Percentiles rank a stretch among this genome's conserved stretches.
These are phyloP conservation scores for Aradophagus sp. DNA, from an alignment of 1,140 invertebrate genomes.

Conservation along the genomic window DNA sequence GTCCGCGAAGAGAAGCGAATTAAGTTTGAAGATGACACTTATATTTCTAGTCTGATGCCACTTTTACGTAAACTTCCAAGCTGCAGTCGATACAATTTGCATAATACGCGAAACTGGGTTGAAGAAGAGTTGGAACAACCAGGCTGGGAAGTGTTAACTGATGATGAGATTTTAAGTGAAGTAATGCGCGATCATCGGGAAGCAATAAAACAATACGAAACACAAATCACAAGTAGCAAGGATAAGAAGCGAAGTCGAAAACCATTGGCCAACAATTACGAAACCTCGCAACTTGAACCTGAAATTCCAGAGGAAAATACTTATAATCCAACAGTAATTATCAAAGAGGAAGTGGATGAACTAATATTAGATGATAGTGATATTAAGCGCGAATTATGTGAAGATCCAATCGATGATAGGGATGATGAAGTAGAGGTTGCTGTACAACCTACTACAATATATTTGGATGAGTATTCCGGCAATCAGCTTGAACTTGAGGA, in stretches of 20 bases:
- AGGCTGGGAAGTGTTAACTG: constrained; percentile 29
- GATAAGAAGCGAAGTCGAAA: constrained; percentile 21
- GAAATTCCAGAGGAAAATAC: not conserved
- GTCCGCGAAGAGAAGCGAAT: constrained; percentile 9
- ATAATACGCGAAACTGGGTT: constrained; percentile 31
- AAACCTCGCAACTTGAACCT: not conserved
- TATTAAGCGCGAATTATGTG: constrained; percentile 22
- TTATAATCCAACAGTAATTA: constrained; percentile 7
- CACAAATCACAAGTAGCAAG: constrained; percentile 20
- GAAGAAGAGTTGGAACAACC: constrained; percentile 38
- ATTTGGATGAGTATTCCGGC: constrained; percentile 25
- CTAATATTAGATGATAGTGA: constrained; percentile 9
- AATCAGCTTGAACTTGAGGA: constrained; percentile 15
- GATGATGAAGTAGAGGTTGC: constrained; percentile 7
- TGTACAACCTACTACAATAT: constrained; percentile 30
- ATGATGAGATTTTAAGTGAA: constrained; percentile 40
- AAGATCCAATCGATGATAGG: too few species aligned
- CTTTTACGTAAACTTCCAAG: constrained; percentile 35
- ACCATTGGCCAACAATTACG: constrained; percentile 14
- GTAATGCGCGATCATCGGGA: constrained; percentile 19
- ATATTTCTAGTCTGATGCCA: constrained; percentile 2
- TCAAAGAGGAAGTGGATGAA: constrained; percentile 47
- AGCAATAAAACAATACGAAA: constrained; percentile 12
- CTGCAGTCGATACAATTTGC: constrained; percentile 36
- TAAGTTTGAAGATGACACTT: constrained; percentile 1